Evolutionary conservation across 1,140 invertebrate species (phyloP), one percentile per base, ranked within the genome.

Genomic region (Drosophila lacteicornis): DNA sequence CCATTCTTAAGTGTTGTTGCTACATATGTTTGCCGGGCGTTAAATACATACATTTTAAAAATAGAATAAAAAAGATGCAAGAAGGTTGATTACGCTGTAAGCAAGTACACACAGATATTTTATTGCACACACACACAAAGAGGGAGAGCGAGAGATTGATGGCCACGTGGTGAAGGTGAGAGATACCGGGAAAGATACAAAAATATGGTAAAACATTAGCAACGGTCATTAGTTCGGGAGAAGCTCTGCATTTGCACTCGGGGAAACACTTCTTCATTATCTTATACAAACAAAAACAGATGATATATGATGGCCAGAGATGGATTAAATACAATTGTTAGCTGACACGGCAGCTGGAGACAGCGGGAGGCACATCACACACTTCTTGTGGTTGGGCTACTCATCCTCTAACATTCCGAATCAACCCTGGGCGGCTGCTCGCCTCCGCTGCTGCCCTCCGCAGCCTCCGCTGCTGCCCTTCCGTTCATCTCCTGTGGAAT

Each of bases 11-110:
- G 78, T 91, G 83, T 51, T 42, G 68, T 86, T 74, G 82, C 91
- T 91, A 86, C 81, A 88, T 82, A 80, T 75, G 77, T 70, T 86
- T 88, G 80, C 70, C 88, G 78, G 79, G 85, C 78, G 85, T 91
- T 79, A 91, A 91, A 90, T 84, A 91, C 80, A 87, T 88, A 88
- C 78, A 88, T 53, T 88, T 88, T 91, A 82, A 91, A 91, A 91
- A 87, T 87, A 91, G 79, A 88, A 87, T 91, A 91, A 91, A 82
- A 80, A 86, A 90, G 80, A 80, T 69, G 74, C 79, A 80, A 84
- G 69, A 77, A 79, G 84, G 62, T 91, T 91, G 90, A 90, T 91
- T 91, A 91, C 91, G 91, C 91, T 91, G 82, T 53, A 82, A 79
- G 67, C 40, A 73, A 60, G 42, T 60, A 43, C 40, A 59, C 57